phyloP scores from a whole-genome alignment of 2,797 vertebrate genomes.

The Capromys pilorides region DNA sequence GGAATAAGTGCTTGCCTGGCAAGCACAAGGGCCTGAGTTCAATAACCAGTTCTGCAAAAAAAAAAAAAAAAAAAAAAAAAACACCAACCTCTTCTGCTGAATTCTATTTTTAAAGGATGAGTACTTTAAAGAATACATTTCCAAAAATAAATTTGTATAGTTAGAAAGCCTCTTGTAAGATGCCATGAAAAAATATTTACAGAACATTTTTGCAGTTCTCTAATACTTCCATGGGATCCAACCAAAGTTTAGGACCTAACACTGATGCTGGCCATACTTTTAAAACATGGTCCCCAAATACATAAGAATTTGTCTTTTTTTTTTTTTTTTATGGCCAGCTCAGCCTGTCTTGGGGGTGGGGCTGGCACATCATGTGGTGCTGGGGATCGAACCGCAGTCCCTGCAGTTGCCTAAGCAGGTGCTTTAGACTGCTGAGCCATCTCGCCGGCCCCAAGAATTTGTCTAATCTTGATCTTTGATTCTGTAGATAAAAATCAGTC shows the following conservation, averaged over 20 bases:
- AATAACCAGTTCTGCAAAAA: too few species aligned
- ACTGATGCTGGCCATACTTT: background rate
- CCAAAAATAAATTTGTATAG: constrained; percentile 24
- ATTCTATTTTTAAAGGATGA: constrained; percentile 7
- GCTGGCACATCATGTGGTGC: too few species aligned
- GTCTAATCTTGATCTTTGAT: constrained; percentile 44
- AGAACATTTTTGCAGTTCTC: background rate
- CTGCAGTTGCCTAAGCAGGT: too few species aligned
- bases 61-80: too few species aligned
- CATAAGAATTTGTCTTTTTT: constrained; percentile 14
- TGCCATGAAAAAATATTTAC: background rate
- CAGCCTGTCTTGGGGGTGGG: too few species aligned
- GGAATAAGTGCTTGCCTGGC: too few species aligned
- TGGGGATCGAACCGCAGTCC: too few species aligned
- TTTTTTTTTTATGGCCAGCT: background rate
- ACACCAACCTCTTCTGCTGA: too few species aligned
- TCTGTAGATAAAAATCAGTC: constrained; percentile 47
- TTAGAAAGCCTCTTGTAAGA: background rate
- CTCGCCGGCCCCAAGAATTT: background rate
- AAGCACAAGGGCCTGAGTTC: too few species aligned
- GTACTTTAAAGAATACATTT: background rate
- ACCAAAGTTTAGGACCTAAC: constrained; percentile 31
- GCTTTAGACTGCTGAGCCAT: too few species aligned
- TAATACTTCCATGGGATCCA: background rate
- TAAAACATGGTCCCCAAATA: background rate